Evolutionary conservation across 1,140 invertebrate species (phyloP).

Genomic region (Maniola jurtina): DNA sequence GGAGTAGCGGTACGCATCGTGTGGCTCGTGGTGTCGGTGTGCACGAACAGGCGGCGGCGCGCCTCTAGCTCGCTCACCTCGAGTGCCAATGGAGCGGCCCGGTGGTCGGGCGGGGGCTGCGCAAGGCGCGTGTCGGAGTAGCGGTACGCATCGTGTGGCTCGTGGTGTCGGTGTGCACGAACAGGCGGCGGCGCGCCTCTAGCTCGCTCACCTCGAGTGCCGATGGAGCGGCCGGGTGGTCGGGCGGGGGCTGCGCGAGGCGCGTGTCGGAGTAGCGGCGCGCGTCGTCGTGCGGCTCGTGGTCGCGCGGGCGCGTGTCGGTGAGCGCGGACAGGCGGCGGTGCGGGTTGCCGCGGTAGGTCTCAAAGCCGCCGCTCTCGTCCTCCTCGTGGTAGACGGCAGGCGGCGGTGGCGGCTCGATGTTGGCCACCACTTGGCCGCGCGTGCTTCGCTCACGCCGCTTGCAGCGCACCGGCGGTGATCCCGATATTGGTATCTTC

Average conservation of each 20-base stretch:
- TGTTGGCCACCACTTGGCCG: constrained; percentile 80
- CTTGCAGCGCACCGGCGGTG: constrained; percentile 67
- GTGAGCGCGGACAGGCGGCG: constrained; percentile 54
- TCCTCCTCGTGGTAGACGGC: constrained; percentile 70
- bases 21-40: no score
- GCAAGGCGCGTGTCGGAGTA: no score
- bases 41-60: no score
- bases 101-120: no score
- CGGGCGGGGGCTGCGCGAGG: constrained; percentile 22
- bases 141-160: no score
- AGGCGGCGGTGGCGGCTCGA: constrained; percentile 77
- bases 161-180: no score
- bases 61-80: no score
- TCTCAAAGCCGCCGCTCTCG: constrained; percentile 75
- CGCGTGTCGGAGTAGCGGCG: constrained; percentile 74
- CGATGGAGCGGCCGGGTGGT: constrained; percentile 8
- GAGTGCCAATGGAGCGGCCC: no score
- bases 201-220: neutral
- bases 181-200: neutral
- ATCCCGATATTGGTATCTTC: constrained; percentile 80
- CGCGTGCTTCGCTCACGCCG: constrained; percentile 59
- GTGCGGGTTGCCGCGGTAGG: constrained; percentile 63
- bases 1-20: no score
- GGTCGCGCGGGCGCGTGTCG: constrained; percentile 24
- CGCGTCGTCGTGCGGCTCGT: constrained; percentile 41